Percentiles rank a stretch among this genome's conserved stretches.
Conservation (phyloP, 2,888 invertebrate species). For the Melieria picta region DNA sequence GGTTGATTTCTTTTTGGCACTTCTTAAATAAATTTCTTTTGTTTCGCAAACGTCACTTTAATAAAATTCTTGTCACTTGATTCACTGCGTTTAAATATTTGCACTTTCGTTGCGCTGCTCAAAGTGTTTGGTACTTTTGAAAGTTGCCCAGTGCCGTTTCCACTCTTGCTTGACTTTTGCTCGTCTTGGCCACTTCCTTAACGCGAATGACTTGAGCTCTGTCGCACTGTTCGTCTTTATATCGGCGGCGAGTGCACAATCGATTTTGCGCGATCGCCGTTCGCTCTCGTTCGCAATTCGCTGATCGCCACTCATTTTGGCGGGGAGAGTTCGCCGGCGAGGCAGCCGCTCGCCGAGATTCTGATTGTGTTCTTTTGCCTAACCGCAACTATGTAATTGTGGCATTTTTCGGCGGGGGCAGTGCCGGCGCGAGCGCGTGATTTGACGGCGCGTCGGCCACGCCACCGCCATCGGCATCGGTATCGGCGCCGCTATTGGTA, state of each 20-base stretch:
- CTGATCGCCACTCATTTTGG: constrained; percentile 4
- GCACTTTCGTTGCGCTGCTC: background rate
- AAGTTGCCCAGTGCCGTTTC: background rate
- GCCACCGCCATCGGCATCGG: background rate
- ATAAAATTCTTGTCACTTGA: constrained; percentile 3
- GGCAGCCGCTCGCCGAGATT: no score
- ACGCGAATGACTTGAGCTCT: constrained; percentile 52
- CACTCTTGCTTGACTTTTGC: background rate
- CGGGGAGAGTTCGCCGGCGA: constrained; percentile 7
- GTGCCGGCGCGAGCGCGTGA: no score
- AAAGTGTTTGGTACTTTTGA: background rate
- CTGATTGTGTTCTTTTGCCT: no score
- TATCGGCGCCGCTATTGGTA: background rate
- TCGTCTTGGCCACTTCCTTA: constrained; percentile 49
- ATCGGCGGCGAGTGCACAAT: constrained; percentile 29
- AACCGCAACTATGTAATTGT: no score
- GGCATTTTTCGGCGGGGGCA: no score
- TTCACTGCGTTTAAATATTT: constrained; percentile 14
- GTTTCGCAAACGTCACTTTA: constrained; percentile 14
- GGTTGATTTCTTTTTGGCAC: constrained; percentile 2
- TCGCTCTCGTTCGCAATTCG: constrained; percentile 1
- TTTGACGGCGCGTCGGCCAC: no score
- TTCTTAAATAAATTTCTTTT: background rate
- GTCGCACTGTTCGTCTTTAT: constrained; percentile 51
- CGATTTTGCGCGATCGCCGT: background rate